Evolutionary conservation across 1,140 invertebrate genomes (phyloP), one percentile per base, ranked within the genome.

Genomic region (Aricia agestis): DNA sequence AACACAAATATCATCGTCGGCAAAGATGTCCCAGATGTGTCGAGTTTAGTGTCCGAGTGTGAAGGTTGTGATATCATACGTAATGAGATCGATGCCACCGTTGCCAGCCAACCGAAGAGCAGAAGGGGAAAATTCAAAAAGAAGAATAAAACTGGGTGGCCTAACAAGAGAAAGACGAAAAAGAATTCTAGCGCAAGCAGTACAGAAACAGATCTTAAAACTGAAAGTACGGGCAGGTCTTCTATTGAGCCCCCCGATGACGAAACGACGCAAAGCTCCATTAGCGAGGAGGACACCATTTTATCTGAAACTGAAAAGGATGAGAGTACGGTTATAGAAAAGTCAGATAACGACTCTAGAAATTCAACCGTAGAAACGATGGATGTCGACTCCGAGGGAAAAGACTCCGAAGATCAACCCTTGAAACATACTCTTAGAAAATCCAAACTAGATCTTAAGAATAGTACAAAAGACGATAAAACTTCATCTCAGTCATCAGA

Each of bases 81-180:
- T 1, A 85, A 89, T 72, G 87, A 92, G 76, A 86, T 92, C 17
- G 82, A 84, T 36, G 83, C 86, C 18, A 78, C 69, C 36, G 72
- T 72, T 15, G 71, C 67, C 7, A 74, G 32, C 18, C 78, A 76
- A 17, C 65, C 72, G n/a, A 73, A 74, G 25, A 68, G 73, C 5
- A 81, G 81, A 69, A 83, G 89, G 0, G 85, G 85, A 13, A 90
- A 83, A 68, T 90, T 91, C 74, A 92, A 92, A 80, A 92, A 92
- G 83, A 92, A 92, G 83, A 92, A 92, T 72, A 81, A 82, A 67
- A 92, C 92, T 0, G 92, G 92, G 5, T 92, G 92, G 92, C 92
- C 92, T 2, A 90, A 77, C 71, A 92, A 92, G 74, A 91, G 78
- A 75, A 89, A 87, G 31, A 68, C 65, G 6, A 89, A 85, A 57